Conservation (phyloP, 2,113 vertebrate species). For the Pandion haliaetus region DNA sequence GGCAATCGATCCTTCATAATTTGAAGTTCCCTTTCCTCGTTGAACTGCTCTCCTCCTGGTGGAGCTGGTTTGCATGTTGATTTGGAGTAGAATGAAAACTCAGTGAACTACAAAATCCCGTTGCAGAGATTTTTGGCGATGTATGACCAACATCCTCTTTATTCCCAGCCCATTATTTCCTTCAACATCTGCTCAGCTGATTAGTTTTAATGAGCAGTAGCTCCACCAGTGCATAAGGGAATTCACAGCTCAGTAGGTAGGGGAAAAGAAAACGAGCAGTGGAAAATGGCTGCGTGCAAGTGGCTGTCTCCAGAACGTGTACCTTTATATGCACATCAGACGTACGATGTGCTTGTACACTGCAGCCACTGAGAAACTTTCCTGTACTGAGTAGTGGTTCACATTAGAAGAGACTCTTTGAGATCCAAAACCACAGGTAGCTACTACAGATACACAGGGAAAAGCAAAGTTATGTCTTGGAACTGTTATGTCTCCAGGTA, state of each 20-base stretch:
- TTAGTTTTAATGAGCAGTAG: slow-evolving; percentile 66
- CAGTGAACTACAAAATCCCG: slow-evolving; percentile 1
- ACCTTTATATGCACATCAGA: neutral
- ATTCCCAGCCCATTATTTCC: slow-evolving; percentile 26
- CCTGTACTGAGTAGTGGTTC: neutral
- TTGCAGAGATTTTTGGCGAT: slow-evolving; percentile 6
- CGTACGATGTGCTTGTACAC: accelerated
- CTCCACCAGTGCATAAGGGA: slow-evolving; percentile 14
- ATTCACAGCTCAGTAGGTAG: slow-evolving; percentile 38
- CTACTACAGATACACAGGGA: neutral
- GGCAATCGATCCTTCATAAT: neutral
- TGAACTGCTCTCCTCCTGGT: neutral
- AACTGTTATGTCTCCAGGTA: neutral
- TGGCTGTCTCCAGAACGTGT: slow-evolving; percentile 4
- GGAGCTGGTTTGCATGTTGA: neutral
- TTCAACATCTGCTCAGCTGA: slow-evolving; percentile 66
- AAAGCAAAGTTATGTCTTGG: neutral
- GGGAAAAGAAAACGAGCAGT: neutral
- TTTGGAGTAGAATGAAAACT: slow-evolving; percentile 7
- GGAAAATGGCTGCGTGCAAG: slow-evolving; percentile 15
- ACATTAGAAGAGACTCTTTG: neutral
- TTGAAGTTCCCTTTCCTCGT: neutral
- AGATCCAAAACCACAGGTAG: neutral
- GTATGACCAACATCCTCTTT: neutral
- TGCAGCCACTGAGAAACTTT: neutral